A percentile compares a stretch with the other conserved stretches of the same genome.
Evolutionary conservation across 2,113 vertebrate genomes (phyloP).

Genomic region (Lipophrys pholis): DNA sequence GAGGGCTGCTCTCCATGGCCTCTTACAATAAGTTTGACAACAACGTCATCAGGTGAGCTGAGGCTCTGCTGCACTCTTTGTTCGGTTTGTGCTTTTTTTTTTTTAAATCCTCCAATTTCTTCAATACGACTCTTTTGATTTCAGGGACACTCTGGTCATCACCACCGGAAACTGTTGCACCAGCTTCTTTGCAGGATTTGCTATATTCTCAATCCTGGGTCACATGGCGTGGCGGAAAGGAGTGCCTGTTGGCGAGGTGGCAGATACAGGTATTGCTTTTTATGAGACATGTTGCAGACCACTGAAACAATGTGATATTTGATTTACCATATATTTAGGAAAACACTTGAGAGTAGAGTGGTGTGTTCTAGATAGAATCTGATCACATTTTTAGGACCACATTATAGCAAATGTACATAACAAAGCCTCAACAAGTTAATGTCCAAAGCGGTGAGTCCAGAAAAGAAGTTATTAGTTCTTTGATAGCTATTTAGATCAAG

Average conservation of each 20-base stretch:
- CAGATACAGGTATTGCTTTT: constrained; percentile 81
- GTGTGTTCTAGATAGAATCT: no score
- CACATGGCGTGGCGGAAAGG: constrained; percentile 88
- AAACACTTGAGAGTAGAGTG: no score
- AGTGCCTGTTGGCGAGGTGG: constrained; percentile 83
- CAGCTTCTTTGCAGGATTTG: constrained; percentile 87
- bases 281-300: background rate
- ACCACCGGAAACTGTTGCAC: constrained; percentile 85
- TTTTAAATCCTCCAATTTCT: background rate
- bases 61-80: background rate
- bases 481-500: no score
- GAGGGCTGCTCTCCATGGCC: constrained; percentile 87
- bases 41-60: constrained; percentile 85
- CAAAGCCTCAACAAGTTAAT: no score
- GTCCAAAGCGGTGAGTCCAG: no score
- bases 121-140: constrained; percentile 22
- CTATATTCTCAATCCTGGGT: constrained; percentile 87
- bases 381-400: no score
- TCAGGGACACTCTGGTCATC: constrained; percentile 86
- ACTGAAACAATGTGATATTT: no score
- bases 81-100: no score
- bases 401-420: no score
- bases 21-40: constrained; percentile 89
- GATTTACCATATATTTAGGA: no score
- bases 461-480: no score